Conservation (phyloP, 2,888 invertebrate species). For the Hecatera dysodea region DNA sequence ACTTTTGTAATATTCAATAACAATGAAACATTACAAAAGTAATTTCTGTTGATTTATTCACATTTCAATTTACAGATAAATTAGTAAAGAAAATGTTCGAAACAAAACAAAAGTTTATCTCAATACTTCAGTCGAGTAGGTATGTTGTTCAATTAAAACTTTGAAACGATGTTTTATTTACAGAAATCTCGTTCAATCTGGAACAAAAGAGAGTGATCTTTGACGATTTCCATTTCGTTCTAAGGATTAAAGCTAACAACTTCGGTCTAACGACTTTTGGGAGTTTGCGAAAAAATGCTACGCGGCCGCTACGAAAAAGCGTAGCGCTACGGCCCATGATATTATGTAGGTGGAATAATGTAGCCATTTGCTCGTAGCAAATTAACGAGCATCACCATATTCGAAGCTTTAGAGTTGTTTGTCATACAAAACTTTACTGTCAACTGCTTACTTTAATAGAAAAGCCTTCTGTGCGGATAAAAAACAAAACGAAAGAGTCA, state of each 20-base stretch:
- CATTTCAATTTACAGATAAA: slow-evolving; percentile 39
- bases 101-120: slow-evolving; percentile 44
- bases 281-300: slow-evolving; percentile 60
- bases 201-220: slow-evolving; percentile 45
- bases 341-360: slow-evolving; percentile 57
- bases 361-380: slow-evolving; percentile 62
- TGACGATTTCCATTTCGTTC: slow-evolving; percentile 42
- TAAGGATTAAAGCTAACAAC: slow-evolving; percentile 32
- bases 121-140: slow-evolving; percentile 35
- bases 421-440: slow-evolving; percentile 55
- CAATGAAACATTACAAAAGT: slow-evolving; percentile 37
- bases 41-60: slow-evolving; percentile 38
- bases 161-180: slow-evolving; percentile 52
- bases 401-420: slow-evolving; percentile 57
- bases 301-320: slow-evolving; percentile 65
- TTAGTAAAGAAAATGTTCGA: slow-evolving; percentile 35
- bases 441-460: slow-evolving; percentile 18
- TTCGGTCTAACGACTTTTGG: slow-evolving; percentile 49
- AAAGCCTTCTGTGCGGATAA: background rate
- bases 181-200: slow-evolving; percentile 30
- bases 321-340: slow-evolving; percentile 68
- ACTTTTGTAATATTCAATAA: slow-evolving; percentile 8
- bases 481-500: background rate
- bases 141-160: slow-evolving; percentile 63
- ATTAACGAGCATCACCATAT: slow-evolving; percentile 63